Percentiles rank a stretch among this genome's conserved stretches.
Conservation (phyloP, 2,797 vertebrate genomes). For the Hyperoplus immaculatus region DNA sequence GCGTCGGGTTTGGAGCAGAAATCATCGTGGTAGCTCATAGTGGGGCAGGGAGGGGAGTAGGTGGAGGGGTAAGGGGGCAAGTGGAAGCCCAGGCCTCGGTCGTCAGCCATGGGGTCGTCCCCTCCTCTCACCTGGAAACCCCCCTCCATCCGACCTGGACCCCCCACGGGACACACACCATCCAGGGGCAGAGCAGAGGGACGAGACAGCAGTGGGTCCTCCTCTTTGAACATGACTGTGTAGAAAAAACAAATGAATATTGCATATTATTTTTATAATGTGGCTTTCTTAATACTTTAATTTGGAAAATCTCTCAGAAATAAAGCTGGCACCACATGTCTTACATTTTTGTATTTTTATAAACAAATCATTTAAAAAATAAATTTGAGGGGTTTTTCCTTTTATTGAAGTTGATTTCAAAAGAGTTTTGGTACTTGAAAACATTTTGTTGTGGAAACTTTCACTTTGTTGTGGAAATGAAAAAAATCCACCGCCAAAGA, state of each 20-base stretch:
- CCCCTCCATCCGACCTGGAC: conserved; percentile 62
- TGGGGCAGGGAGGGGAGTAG: conserved; percentile 78
- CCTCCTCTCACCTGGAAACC: conserved; percentile 59
- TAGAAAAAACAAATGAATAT: conserved; percentile 3
- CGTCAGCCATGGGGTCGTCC: conserved; percentile 71
- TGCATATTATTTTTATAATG: background rate
- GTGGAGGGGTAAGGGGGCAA: conserved; percentile 80
- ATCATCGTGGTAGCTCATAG: conserved; percentile 81
- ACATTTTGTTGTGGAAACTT: background rate
- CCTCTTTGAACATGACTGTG: conserved; percentile 92
- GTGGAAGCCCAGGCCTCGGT: conserved; percentile 81
- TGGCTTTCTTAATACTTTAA: background rate
- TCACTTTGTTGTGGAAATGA: background rate
- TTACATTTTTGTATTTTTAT: background rate
- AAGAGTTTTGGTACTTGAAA: background rate
- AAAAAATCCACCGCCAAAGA: background rate
- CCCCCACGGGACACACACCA: conserved; percentile 71
- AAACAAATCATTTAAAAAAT: background rate
- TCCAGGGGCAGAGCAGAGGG: conserved; percentile 79
- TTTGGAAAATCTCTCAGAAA: background rate
- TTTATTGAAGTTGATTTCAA: background rate
- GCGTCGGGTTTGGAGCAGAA: conserved; percentile 78
- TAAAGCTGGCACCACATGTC: background rate
- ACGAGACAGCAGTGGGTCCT: conserved; percentile 85
- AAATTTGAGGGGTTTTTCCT: background rate